Base-by-base conservation (phyloP, 2,113 vertebrate genomes). In the Marmota flaviventris region DNA sequence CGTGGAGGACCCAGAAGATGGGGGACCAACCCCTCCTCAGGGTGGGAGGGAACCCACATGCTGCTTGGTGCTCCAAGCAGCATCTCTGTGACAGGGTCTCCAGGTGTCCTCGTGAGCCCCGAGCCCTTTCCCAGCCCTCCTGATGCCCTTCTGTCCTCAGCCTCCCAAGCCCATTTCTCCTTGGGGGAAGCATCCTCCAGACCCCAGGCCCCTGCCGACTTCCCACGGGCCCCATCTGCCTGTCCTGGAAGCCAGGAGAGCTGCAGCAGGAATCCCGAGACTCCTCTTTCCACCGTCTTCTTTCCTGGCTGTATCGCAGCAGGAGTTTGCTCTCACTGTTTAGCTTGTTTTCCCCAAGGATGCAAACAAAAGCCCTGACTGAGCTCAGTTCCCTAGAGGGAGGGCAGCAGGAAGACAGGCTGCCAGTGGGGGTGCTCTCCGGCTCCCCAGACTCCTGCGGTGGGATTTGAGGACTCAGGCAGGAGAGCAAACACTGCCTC, bases 401-500 rank as follows among this genome's bases (percentile, higher is more conserved):
- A 63, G 48, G 48, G 12, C 48, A 51, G 48, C 48, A 13, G 12
- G 48, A 51, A 51, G 24, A 56, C 56, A 56, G 56, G 17, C 56
- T 18, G 56, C 17, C 56, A 56, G 13, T 12, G 24, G 42, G 10
- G 0, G 4, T 20, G 32, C 87, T 78, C 79, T 25, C n/a, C 61
- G 1, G 11, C 22, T n/a, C 58, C 42, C 29, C 53, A 3, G 61
- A 29, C 65, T 93, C 69, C 79, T 70, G 1, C 8, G 56, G 78
- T 4, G n/a, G 65, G 53, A 39, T 25, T 77, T 42, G 65, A 78
- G 89, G 65, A 81, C 45, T 67, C 29, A 32, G 58, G 27, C 11
- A 22, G 53, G 39, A 89, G 83, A 79, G 75, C 42, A 72, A 81
- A 95, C 48, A 25, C 9, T 37, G 70, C 48, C 67, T 97, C 72